Conservation (phyloP, 2,888 invertebrate genomes). For the Pocota personata region DNA sequence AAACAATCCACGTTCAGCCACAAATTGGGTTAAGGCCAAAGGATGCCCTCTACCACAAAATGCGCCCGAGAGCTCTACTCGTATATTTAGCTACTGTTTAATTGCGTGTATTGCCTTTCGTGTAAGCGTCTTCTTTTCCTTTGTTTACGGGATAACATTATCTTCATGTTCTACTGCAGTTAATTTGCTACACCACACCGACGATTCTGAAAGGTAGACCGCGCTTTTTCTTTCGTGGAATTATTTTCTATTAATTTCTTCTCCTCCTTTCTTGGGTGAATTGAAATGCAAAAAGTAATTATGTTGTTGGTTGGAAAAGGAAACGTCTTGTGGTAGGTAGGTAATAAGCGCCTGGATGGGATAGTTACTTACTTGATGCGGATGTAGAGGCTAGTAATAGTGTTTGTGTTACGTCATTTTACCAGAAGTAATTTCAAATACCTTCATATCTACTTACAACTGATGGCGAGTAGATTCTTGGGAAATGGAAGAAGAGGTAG, state of each 20-base stretch:
- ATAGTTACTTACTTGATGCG: neutral
- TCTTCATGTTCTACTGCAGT: conserved; percentile 8
- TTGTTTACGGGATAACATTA: conserved; percentile 4
- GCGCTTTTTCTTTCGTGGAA: neutral
- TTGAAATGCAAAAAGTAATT: conserved; percentile 31
- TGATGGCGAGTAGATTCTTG: neutral
- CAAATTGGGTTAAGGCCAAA: neutral
- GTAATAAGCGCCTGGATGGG: neutral
- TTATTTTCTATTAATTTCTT: neutral
- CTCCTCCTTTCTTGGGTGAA: neutral
- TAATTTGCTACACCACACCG: conserved; percentile 8
- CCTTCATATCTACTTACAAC: neutral
- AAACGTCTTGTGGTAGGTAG: conserved; percentile 2
- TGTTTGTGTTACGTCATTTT: neutral
- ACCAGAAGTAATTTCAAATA: neutral
- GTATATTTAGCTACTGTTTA: neutral
- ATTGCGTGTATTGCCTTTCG: conserved; percentile 6
- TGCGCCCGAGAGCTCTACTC: neutral
- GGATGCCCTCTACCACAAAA: neutral
- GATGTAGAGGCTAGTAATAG: neutral
- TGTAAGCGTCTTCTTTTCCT: neutral
- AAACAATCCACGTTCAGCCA: neutral
- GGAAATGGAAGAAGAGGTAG: neutral
- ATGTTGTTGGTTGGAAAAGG: conserved; percentile 11
- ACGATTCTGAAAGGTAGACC: neutral